Percentiles rank a stretch among this genome's conserved stretches.
phyloP scores from a whole-genome alignment of 92 coral and sea anemone species.

The Epizoanthus ramosus region DNA sequence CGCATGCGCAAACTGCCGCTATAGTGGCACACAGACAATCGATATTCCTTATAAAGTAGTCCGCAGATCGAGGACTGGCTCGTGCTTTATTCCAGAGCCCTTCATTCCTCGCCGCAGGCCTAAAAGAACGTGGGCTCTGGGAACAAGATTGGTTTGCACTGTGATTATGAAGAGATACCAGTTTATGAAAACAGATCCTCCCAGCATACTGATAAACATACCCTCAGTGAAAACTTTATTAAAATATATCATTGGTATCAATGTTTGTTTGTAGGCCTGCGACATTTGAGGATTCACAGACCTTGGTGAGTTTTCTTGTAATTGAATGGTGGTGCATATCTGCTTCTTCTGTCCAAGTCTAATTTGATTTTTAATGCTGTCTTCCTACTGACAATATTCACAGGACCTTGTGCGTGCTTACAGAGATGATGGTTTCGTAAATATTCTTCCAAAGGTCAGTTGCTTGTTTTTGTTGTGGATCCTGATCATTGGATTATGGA shows the following conservation, averaged over 20 bases:
- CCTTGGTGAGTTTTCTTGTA: constrained; percentile 23
- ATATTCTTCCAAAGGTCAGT: constrained; percentile 64
- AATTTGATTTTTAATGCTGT: background rate
- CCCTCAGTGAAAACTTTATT: background rate
- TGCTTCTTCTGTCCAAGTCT: background rate
- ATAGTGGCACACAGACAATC: too few relatives aligned
- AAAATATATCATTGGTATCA: background rate
- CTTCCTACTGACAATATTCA: background rate
- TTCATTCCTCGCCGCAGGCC: too few relatives aligned
- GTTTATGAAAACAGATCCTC: too few relatives aligned
- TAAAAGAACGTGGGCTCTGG: too few relatives aligned
- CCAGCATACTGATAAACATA: background rate
- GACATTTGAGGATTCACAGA: constrained; percentile 20
- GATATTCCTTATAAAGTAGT: too few relatives aligned
- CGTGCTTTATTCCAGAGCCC: too few relatives aligned
- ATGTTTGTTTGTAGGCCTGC: constrained; percentile 25
- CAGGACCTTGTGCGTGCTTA: constrained; percentile 70
- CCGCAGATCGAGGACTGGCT: too few relatives aligned
- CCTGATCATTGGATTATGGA: too few relatives aligned
- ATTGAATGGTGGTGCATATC: too few relatives aligned
- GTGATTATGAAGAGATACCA: too few relatives aligned
- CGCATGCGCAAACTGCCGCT: too few relatives aligned
- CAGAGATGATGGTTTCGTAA: constrained; percentile 60
- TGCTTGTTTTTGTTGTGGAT: background rate
- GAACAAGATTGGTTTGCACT: too few relatives aligned